phyloP scores from a whole-genome alignment of 2,797 vertebrate genomes.

The Gambelia wislizenii region DNA sequence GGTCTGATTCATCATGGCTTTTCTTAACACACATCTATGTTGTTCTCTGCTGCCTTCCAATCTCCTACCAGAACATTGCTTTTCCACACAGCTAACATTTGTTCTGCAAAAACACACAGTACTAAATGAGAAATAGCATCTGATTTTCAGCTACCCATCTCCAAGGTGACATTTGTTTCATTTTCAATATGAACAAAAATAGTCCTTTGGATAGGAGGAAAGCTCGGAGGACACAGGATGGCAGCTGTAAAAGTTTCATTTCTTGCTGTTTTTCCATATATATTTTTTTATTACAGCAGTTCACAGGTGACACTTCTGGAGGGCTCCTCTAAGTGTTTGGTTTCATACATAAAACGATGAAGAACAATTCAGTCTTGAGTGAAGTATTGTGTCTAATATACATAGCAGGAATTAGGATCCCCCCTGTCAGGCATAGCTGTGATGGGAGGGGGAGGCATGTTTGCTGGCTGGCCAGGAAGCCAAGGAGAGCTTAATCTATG shows the following conservation, averaged over 20 bases:
- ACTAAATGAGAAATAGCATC: constrained; percentile 24
- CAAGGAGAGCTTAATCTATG: too few relatives aligned
- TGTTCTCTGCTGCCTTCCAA: background rate
- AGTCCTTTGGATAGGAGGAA: background rate
- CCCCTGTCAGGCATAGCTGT: too few relatives aligned
- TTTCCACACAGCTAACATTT: constrained; percentile 35
- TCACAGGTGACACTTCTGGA: background rate
- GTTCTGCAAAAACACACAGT: constrained; percentile 14
- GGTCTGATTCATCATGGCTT: background rate
- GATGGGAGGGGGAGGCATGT: too few relatives aligned
- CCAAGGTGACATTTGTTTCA: constrained; percentile 7
- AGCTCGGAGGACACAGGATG: background rate
- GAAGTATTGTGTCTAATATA: background rate
- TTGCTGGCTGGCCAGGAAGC: too few relatives aligned
- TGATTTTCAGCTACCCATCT: constrained; percentile 20
- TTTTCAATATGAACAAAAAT: constrained; percentile 29
- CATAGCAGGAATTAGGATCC: background rate
- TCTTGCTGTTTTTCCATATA: background rate
- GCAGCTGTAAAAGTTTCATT: background rate
- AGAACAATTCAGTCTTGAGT: background rate
- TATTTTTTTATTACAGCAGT: constrained; percentile 20
- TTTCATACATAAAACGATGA: too few relatives aligned
- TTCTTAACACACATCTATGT: background rate
- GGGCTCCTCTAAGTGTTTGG: background rate
- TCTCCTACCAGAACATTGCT: constrained; percentile 10